These are phyloP conservation scores for Bryconaethiops microstoma DNA, from an alignment of 2,797 vertebrate genomes.

Conservation along the genomic window DNA sequence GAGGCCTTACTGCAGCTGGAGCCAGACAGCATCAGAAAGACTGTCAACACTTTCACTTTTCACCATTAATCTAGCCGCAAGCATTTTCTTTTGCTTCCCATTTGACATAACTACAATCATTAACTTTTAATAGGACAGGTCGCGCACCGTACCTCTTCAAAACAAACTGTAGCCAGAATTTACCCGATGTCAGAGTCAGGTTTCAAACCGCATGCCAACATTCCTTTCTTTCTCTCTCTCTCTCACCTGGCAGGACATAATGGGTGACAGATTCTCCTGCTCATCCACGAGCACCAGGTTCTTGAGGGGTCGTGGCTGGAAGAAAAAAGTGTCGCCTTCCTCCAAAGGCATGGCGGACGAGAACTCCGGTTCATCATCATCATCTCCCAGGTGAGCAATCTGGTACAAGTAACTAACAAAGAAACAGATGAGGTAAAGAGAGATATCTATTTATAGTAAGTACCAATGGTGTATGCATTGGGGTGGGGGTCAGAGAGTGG, in stretches of 20 bases:
- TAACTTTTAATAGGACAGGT: no score
- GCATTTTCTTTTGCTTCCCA: neutral
- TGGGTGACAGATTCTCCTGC: slow-evolving; percentile 95
- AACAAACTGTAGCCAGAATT: neutral
- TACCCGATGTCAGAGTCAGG: neutral
- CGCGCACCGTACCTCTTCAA: neutral
- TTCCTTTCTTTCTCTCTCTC: neutral
- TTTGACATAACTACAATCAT: neutral
- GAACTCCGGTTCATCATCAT: slow-evolving; percentile 98
- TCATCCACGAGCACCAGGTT: slow-evolving; percentile 97
- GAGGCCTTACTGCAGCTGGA: neutral
- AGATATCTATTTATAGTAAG: neutral
- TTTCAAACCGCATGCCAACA: neutral
- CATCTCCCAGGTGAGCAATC: slow-evolving; percentile 97
- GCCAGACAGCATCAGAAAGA: neutral
- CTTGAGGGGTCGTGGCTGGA: slow-evolving; percentile 95
- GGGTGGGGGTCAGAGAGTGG: neutral
- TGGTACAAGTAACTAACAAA: slow-evolving; percentile 92
- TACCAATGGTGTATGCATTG: neutral
- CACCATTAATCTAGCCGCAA: neutral
- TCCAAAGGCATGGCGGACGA: slow-evolving; percentile 98
- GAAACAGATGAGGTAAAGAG: neutral
- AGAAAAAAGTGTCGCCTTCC: slow-evolving; percentile 98
- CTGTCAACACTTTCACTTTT: neutral
- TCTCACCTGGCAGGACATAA: slow-evolving; percentile 91